Conservation (phyloP, 2,888 invertebrate genomes). For the Rhamphomyia laevipes region DNA sequence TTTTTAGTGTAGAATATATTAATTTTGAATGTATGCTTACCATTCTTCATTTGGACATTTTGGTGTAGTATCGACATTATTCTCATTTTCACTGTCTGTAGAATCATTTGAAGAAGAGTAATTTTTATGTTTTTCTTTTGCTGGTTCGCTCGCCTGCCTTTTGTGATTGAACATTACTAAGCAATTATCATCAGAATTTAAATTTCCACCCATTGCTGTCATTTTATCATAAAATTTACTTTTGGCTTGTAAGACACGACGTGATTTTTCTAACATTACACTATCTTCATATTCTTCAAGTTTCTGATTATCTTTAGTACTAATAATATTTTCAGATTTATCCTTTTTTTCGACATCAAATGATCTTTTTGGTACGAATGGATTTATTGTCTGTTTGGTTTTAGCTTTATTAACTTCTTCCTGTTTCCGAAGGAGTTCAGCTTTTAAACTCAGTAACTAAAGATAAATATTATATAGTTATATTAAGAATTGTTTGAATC, state of each 20-base stretch:
- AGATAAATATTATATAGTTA: too few relatives aligned
- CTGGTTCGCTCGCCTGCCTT: conserved; percentile 30
- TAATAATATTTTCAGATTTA: conserved; percentile 31
- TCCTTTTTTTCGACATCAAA: conserved; percentile 18
- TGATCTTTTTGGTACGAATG: conserved; percentile 37
- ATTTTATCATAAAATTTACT: conserved; percentile 37
- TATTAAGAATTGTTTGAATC: too few relatives aligned
- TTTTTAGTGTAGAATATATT: neutral
- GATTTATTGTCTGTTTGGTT: conserved; percentile 41
- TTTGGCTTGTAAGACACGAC: conserved; percentile 37
- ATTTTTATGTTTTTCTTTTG: conserved; percentile 15
- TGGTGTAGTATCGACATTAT: conserved; percentile 15
- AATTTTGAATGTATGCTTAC: conserved; percentile 27
- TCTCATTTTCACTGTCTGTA: conserved; percentile 33
- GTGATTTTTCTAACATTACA: conserved; percentile 34
- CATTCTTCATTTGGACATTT: conserved; percentile 47
- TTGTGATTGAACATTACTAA: conserved; percentile 36
- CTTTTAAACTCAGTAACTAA: conserved; percentile 71
- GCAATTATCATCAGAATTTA: conserved; percentile 36
- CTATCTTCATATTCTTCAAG: conserved; percentile 30
- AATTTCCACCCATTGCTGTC: conserved; percentile 30
- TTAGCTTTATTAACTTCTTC: conserved; percentile 65
- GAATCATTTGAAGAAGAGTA: conserved; percentile 25
- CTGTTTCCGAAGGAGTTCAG: conserved; percentile 77
- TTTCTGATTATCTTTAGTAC: conserved; percentile 23